A percentile compares a stretch with the other conserved stretches of the same genome.
phyloP scores from a whole-genome alignment of 2,888 invertebrate species.

The Galerucella nymphaeae region DNA sequence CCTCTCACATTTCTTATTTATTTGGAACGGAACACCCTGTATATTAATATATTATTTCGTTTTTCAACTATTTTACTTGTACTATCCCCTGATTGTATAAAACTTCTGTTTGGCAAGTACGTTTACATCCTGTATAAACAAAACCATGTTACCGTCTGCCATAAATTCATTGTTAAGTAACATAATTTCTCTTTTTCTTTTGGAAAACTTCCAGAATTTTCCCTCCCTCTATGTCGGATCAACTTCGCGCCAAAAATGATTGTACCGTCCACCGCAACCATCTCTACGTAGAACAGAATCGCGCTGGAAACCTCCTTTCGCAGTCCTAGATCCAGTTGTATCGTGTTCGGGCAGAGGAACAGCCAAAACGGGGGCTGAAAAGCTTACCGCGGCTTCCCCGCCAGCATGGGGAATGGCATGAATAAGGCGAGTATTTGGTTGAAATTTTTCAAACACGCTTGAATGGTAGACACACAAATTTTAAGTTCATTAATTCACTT shows the following conservation, averaged over 20 bases:
- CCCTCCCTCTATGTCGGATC: background rate
- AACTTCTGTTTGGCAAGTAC: slow-evolving; percentile 1
- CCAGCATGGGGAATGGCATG: slow-evolving; percentile 87
- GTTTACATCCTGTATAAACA: background rate
- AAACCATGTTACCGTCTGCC: background rate
- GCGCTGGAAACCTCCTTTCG: slow-evolving; percentile 21
- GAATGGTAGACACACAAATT: slow-evolving; percentile 2
- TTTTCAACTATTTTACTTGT: no score
- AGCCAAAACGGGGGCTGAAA: slow-evolving; percentile 37
- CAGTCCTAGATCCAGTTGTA: slow-evolving; percentile 37
- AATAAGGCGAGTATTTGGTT: slow-evolving; percentile 76
- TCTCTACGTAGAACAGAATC: slow-evolving; percentile 50
- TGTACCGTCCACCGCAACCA: background rate
- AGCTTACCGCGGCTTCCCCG: slow-evolving; percentile 41
- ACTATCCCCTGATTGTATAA: background rate
- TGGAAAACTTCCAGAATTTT: no score
- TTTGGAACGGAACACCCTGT: no score
- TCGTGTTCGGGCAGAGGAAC: slow-evolving; percentile 39
- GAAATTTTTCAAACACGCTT: slow-evolving; percentile 3
- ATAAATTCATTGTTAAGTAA: background rate
- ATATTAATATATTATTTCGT: no score
- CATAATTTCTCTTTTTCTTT: no score
- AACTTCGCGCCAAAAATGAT: slow-evolving; percentile 10
- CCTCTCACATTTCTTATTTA: no score
- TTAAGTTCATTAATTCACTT: background rate